Evolutionary conservation across 2,797 vertebrate genomes (phyloP), one percentile per base, ranked within the genome.

Genomic region (Sarcoramphus papa): DNA sequence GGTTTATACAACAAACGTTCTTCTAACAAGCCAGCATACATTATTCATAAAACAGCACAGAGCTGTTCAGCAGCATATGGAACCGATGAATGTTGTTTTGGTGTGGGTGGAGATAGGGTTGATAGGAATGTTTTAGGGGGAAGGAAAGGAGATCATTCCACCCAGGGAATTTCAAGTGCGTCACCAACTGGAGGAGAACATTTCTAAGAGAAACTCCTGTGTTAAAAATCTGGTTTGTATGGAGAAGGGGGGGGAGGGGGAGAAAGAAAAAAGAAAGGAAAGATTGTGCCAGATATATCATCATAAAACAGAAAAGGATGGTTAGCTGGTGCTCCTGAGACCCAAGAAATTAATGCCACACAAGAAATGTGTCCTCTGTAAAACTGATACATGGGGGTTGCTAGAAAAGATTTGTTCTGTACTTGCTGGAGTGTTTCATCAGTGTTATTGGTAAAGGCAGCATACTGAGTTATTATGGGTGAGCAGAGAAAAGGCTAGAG

Each of bases 131-230:
- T 95, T 96, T 95, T 74, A 95, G 90, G 78, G 81, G 86, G 85
- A 95, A 94, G 95, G 85, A 96, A 94, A 93, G 68, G 74, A 95
- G 93, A 95, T 95, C 74, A 92, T 94, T 94, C 95, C 94, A 96
- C 90, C 93, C 94, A 97, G 94, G 96, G 96, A 97, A 96, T 97
- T 96, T 96, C 96, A 95, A 97, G 92, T 95, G 96, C 93, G 94
- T 97, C 97, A 96, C 95, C 93, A 96, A 92, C 83, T 82, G 88
- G 92, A 95, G 95, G 85, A 96, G 90, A 97, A 94, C 84, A 82
- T 97, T 93, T 96, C 2, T 47, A 76, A 94, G 90, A 97, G 97
- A 97, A 96, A 95, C 84, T 96, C 95, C 94, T 95, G 85, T 95
- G 77, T 94, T 92, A 94, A 95, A 97, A 95, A 93, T 86, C 92